Base-by-base conservation (phyloP, 2,797 vertebrate genomes). In the Chiloscyllium punctatum region DNA sequence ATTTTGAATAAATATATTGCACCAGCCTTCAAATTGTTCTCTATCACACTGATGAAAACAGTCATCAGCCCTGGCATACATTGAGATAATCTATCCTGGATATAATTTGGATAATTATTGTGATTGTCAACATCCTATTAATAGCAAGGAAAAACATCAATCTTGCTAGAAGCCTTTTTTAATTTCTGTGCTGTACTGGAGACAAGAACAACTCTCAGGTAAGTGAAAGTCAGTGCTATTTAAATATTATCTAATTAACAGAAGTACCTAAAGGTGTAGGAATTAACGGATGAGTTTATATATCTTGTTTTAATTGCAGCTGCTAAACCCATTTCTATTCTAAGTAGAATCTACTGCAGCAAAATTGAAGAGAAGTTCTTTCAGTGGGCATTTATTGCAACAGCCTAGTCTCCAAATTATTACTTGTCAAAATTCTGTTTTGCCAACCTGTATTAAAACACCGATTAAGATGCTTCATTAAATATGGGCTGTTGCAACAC, bases 61-160 rank as follows among this genome's bases (percentile, higher is more conserved):
- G 37, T 25, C n/a, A 69, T 68, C 53, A 23, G 33, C 66, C n/a
- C 62, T 68, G n/a, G 18, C n/a, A 42, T 68, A 92, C 71, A 95
- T 95, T 57, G 27, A 7, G 27, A 95, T 51, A 95, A 77, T 77
- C 27, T 53, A 74, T 33, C 69, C 68, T 27, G 66, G 30, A 91
- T 71, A 71, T 94, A 72, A 71, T 72, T 94, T 94, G 30, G 42
- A 72, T 72, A 74, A 95, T 92, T 69, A 23, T 71, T 51, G 0
- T 53, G 71, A 95, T 33, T 72, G 94, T 21, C 48, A 91, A n/a
- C 48, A 91, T 62, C 48, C 94, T 95, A 48, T 37, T 74, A 92
- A 92, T 42, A 37, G 23, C 21, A 1, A 68, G 62, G 62, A 27
- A 68, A 66, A 92, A 92, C 90, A 92, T 25, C 21, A 92, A 92